Evolutionary conservation across 2,888 invertebrate genomes (phyloP).

Genomic region (Unio pictorum): DNA sequence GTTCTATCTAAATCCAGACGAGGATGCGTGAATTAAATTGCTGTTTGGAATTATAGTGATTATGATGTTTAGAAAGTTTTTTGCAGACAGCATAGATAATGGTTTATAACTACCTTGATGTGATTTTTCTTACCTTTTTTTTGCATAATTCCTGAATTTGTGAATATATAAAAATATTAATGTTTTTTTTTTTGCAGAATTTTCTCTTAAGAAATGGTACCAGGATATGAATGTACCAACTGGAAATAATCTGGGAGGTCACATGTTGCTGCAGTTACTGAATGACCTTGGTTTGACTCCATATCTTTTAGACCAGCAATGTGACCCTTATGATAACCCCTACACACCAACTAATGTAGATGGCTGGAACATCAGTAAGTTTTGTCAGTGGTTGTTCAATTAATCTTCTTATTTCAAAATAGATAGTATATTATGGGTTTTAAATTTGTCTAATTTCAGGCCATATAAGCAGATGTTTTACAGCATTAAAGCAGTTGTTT

Average conservation of each 20-base stretch:
- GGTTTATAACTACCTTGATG: no score
- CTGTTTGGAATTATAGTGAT: no score
- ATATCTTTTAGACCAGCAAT: conserved; percentile 8
- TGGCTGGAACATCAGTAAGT: conserved; percentile 14
- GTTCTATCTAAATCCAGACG: no score
- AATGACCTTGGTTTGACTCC: conserved; percentile 6
- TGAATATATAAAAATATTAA: no score
- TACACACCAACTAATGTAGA: conserved; percentile 1
- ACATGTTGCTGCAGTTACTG: not conserved
- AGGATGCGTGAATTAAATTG: no score
- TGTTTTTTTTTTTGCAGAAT: conserved; percentile 13
- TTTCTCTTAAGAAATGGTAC: conserved; percentile 23
- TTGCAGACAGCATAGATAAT: no score
- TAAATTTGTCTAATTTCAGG: no score
- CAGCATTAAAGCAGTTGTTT: no score
- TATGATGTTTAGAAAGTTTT: no score
- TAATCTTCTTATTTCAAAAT: conserved; percentile 1
- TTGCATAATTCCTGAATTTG: no score
- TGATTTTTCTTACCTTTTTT: no score
- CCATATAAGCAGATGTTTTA: no score
- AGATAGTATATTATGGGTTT: not conserved
- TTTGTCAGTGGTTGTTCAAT: not conserved
- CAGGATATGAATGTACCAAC: conserved; percentile 3
- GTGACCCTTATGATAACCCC: not conserved
- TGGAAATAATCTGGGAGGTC: not conserved